Evolutionary conservation across 2,113 vertebrate genomes (phyloP), one percentile per base, ranked within the genome.

Genomic region (Percopsis transmontana): DNA sequence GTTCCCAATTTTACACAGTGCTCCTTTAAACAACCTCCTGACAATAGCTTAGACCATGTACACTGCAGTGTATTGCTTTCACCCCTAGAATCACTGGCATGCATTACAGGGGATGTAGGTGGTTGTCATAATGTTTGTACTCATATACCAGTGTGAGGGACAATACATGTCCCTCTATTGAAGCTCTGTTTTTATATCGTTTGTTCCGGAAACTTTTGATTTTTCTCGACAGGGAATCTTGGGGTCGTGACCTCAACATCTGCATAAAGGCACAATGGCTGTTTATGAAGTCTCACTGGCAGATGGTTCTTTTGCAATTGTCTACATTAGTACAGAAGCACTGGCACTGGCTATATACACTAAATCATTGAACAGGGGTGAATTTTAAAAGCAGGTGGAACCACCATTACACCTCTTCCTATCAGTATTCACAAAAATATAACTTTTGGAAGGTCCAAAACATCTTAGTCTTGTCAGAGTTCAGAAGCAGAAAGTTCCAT

Each of bases 121-220:
- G n/a, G n/a, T n/a, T n/a, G n/a, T 82, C 70, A 64, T 59, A 74
- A 56, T 60, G 75, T 70, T 73, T 80, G 68, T 54, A 70, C 76
- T 70, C 70, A 88, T 89, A 86, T 87, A 85, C 87, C 76, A 86
- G 54, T 11, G 14, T 54, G 41, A 66, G 50, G 54, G 52, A 45
- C 24, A 51, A 51, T 8, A 18, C 18, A 51, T 51, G 2, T 21
- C 5, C 48, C 6, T 21, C 19, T 20, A 10, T 51, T 58, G 50
- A 48, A 48, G 40, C 53, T 12, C 6, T 47, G 62, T 13, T 51
- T 27, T 62, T 74, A 74, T 73, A 75, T 76, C 54, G 48, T 80
- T n/a, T n/a, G n/a, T 71, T 75, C 44, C 50, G 16, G 57, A 64
- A 33, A 38, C 27, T 38, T 63, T 68, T 52, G 27, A 77, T 72